Conservation (phyloP, 2,797 vertebrate genomes). For the Halcyon smyrnensis region DNA sequence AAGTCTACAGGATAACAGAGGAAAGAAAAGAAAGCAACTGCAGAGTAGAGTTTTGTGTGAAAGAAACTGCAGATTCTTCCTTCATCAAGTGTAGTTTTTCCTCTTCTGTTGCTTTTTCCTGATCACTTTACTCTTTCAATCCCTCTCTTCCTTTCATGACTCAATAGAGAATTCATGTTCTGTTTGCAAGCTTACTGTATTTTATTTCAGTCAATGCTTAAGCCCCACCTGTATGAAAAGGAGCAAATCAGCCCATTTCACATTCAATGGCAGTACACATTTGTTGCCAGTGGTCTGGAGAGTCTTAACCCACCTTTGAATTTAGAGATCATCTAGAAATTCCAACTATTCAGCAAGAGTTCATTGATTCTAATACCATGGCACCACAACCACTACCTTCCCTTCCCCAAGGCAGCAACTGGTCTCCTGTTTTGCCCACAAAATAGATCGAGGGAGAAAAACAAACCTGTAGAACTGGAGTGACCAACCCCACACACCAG, state of each 20-base stretch:
- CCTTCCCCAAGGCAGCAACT: not conserved
- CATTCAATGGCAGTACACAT: rapidly evolving
- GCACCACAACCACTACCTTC: not conserved
- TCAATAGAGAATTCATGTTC: not conserved
- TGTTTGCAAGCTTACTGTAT: not conserved
- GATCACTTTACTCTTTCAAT: not conserved
- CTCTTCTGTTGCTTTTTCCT: not conserved
- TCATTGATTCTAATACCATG: not conserved
- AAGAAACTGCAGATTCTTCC: not conserved
- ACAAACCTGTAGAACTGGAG: not conserved
- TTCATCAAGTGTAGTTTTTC: not conserved
- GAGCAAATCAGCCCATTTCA: not conserved
- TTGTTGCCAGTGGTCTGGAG: not conserved
- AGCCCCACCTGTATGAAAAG: not conserved
- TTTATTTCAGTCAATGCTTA: not conserved
- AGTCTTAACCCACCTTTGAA: not conserved
- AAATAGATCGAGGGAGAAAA: not conserved
- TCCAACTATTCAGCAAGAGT: not conserved
- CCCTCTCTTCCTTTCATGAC: not conserved
- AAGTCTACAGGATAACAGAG: not conserved
- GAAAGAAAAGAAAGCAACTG: not conserved
- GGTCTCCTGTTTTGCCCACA: not conserved
- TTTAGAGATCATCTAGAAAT: not conserved
- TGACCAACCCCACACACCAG: not conserved
- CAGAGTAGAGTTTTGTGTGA: not conserved